Percentiles rank a stretch among this genome's conserved stretches.
Conservation (phyloP, 2,888 invertebrate species). For the Furcula furcula region DNA sequence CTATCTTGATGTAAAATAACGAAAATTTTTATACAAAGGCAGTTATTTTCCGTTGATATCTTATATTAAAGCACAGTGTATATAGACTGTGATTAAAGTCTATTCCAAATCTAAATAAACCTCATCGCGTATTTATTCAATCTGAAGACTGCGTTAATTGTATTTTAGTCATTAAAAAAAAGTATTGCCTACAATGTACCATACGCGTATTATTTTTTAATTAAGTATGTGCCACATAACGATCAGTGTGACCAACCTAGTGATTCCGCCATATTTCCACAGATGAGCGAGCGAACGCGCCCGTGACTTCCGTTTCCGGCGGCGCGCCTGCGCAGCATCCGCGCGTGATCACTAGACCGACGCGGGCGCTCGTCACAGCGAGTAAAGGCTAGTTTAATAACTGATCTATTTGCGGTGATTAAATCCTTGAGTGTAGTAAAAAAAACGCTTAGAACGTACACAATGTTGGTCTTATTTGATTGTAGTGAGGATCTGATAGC, state of each 20-base stretch:
- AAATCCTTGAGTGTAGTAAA: constrained; percentile 13
- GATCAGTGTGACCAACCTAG: constrained; percentile 55
- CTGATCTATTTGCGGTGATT: constrained; percentile 27
- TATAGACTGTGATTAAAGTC: too few relatives aligned
- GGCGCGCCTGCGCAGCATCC: constrained; percentile 79
- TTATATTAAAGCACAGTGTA: too few relatives aligned
- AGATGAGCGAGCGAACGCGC: constrained; percentile 75
- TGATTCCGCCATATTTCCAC: constrained; percentile 73
- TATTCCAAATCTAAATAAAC: too few relatives aligned
- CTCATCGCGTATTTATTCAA: too few relatives aligned
- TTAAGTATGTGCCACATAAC: constrained; percentile 17
- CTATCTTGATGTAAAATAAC: too few relatives aligned
- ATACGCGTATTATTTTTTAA: constrained; percentile 4
- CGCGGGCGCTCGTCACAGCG: constrained; percentile 44
- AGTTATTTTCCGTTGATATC: too few relatives aligned
- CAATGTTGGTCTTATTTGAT: too few relatives aligned
- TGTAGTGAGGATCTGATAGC: too few relatives aligned
- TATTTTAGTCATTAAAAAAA: too few relatives aligned
- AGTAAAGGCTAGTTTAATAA: constrained; percentile 34
- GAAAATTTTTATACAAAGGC: too few relatives aligned
- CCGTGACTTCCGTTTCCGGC: constrained; percentile 79
- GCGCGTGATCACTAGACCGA: constrained; percentile 61
- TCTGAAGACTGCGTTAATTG: too few relatives aligned
- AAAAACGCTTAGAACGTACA: neutral
- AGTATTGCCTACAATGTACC: too few relatives aligned